Base-by-base conservation (phyloP, 2,888 invertebrate genomes). In the Crossocerus cetratus region DNA sequence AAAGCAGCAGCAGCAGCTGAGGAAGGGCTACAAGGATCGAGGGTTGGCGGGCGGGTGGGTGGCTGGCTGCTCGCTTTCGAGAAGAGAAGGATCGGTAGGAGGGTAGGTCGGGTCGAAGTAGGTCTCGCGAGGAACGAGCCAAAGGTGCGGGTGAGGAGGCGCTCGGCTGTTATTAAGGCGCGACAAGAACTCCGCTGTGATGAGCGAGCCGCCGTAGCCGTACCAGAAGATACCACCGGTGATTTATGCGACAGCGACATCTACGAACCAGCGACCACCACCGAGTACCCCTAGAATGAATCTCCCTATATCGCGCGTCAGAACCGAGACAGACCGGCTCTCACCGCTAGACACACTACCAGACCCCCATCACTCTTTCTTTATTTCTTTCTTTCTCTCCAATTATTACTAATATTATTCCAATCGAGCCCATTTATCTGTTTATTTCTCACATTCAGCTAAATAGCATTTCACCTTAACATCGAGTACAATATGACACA, bases 211-310 rank as follows among this genome's bases (percentile, higher is more conserved):
- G 86, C 88, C 85, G 83, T 84, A 83, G 85, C 86, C 85, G 83
- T 84, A 83, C 85, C 86, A 88, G 87, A 88, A 88, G 89, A 89
- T 88, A 89, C 88, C 86, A 80, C 74, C 80, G 83, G 86, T 90
- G 89, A 90, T 90, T 90, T 90, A 90, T 90, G 87, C 87, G 87
- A 86, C 88, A 87, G 87, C 86, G 86, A 88, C 88, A 87, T 87
- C 84, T 82, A 85, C 76, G 82, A 81, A 81, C 76, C 76, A 75
- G 64, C 76, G 80, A 70, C 73, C 80, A 74, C 72, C 76, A 55
- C 5, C 55, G 20, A 59, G 75, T 84, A 80, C 76, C 80, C 77
- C 82, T 76, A 72, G 80, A 73, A 78, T 81, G 77, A 79, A 77
- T 81, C 73, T 77, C 73, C 74, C 80, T 76, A 77, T 81, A 80